Percentiles rank a stretch among this genome's conserved stretches.
These are phyloP conservation scores for Muricea muricata DNA, from an alignment of 92 coral and sea anemone species.

Conservation along the genomic window DNA sequence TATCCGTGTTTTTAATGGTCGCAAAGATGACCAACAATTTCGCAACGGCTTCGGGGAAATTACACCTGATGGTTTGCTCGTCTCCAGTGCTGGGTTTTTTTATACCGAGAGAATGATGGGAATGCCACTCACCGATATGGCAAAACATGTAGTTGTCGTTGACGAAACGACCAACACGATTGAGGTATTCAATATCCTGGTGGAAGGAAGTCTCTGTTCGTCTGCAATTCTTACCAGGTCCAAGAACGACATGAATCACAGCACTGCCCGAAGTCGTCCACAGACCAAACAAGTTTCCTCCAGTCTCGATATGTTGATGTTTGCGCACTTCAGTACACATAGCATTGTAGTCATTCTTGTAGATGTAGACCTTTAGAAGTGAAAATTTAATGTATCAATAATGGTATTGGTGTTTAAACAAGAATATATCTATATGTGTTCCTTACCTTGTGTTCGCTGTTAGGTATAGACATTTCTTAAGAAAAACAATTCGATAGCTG, in stretches of 20 bases:
- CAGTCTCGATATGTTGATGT: slow-evolving; percentile 50
- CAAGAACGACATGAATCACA: slow-evolving; percentile 74
- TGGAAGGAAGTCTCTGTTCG: slow-evolving; percentile 67
- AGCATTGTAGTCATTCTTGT: slow-evolving; percentile 59
- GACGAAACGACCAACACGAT: slow-evolving; percentile 71
- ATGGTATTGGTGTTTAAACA: no score
- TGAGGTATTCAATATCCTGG: slow-evolving; percentile 79
- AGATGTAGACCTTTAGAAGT: slow-evolving; percentile 26
- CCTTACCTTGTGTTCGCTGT: no score
- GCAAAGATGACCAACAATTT: slow-evolving; percentile 84
- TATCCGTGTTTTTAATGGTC: slow-evolving; percentile 45
- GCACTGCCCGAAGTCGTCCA: slow-evolving; percentile 70
- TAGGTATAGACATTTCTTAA: no score
- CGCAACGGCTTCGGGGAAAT: slow-evolving; percentile 73
- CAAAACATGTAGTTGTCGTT: slow-evolving; percentile 73
- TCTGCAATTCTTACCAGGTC: slow-evolving; percentile 78
- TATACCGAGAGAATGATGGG: slow-evolving; percentile 79
- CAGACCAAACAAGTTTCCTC: slow-evolving; percentile 80
- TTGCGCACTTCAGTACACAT: slow-evolving; percentile 41
- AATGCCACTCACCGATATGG: slow-evolving; percentile 97
- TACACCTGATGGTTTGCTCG: slow-evolving; percentile 60
- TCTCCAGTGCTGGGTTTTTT: slow-evolving; percentile 80
- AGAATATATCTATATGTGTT: neutral
- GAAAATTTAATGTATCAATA: neutral
- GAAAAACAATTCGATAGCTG: no score